Evolutionary conservation across 2,113 vertebrate genomes (phyloP), one percentile per base, ranked within the genome.

Genomic region (Oryzias woworae): DNA sequence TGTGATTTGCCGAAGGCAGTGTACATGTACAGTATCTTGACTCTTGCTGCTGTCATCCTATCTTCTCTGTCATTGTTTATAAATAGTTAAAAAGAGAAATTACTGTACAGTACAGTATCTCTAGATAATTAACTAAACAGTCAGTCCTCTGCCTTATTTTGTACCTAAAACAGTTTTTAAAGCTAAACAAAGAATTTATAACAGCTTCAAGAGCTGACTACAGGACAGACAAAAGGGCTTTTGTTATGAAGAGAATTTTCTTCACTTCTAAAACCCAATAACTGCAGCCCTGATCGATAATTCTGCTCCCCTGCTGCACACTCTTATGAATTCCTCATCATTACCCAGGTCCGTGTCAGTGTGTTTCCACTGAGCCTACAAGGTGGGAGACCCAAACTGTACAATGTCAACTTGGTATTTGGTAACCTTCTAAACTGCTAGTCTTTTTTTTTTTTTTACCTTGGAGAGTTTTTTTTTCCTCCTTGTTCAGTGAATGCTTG

Each of bases 231-330:
- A 59, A 24, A 15, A n/a, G 8, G 0, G n/a, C n/a, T 52, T 44
- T 41, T 50, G 6, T 58, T 45, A 41, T 13, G 10, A 5, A 5
- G 48, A 50, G 15, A 23, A 57, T 68, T 71, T 36, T 60, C 44
- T 67, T 46, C 24, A 50, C 44, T 44, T 53, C 18, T 44, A 59
- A 47, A 14, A 7, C 58, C 63, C 13, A 52, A 49, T 58, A 69
- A 58, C 61, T 75, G 36, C 36, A 17, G n/a, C 28, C 14, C 44
- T 52, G 48, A 72, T 75, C 62, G 72, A 69, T 75, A 62, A 45
- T 2, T 31, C 44, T 14, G 23, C 13, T 44, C 28, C 48, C 24
- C 6, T 4, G 53, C 45, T 48, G 50, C n/a, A 15, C 12, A 41
- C 47, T 43, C 7, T 6, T 67, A 17, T 14, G 26, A 62, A 66